A percentile compares a stretch with the other conserved stretches of the same genome.
These are phyloP conservation scores for Gastrophryne carolinensis DNA, from an alignment of 2,797 vertebrate genomes.

Conservation along the genomic window DNA sequence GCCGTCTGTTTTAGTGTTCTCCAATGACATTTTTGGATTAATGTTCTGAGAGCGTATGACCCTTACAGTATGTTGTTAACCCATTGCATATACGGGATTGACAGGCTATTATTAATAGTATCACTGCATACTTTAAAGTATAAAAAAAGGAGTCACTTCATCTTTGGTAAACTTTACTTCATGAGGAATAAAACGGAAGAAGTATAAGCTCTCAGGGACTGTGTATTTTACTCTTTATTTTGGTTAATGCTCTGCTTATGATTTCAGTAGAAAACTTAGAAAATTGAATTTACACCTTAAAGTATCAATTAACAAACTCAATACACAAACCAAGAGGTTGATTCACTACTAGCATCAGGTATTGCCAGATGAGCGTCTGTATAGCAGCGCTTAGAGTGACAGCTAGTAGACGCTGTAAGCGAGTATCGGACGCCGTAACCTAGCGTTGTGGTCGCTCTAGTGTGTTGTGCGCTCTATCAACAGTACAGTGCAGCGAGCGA, in stretches of 20 bases:
- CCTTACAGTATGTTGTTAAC: conserved; percentile 45
- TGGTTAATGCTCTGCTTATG: background rate
- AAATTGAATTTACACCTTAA: no score
- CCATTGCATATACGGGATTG: conserved; percentile 24
- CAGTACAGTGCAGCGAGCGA: no score
- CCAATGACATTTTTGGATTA: conserved; percentile 46
- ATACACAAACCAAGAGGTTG: no score
- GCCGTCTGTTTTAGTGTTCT: conserved; percentile 50
- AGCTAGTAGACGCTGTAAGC: no score
- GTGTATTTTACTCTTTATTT: background rate
- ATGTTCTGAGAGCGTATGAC: conserved; percentile 42
- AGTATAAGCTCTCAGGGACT: background rate
- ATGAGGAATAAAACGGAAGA: background rate
- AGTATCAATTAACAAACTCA: no score
- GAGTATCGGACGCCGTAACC: no score
- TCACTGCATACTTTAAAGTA: background rate
- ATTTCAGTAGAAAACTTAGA: background rate
- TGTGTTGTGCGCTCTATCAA: no score
- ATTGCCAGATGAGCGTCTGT: no score
- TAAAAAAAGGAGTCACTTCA: background rate
- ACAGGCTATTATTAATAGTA: conserved; percentile 22
- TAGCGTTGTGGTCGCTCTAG: no score
- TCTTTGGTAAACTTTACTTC: background rate
- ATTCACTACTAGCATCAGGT: no score
- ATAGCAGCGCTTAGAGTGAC: no score